Evolutionary conservation across 1,140 invertebrate species (phyloP).

Genomic region (Cotesia typhae): DNA sequence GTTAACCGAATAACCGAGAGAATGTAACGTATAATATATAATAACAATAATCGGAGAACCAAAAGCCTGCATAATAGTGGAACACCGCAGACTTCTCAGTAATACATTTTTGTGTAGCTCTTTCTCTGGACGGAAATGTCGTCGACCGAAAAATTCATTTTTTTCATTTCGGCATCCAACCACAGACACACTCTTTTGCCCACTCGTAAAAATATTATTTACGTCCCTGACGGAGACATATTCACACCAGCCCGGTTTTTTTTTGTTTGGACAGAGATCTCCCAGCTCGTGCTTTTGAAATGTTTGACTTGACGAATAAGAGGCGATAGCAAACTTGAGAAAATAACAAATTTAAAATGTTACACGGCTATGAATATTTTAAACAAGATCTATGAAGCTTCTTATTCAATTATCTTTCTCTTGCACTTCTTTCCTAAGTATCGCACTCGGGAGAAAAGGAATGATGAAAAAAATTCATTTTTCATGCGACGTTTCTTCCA

Average conservation of each 20-base stretch:
- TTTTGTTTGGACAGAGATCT: constrained; percentile 30
- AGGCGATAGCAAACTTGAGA: not conserved
- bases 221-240: constrained; percentile 19
- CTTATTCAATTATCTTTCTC: no score
- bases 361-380: no score
- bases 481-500: no score
- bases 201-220: constrained; percentile 45
- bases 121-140: constrained; percentile 32
- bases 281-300: constrained; percentile 1
- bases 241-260: constrained; percentile 17
- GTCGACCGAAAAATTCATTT: constrained; percentile 41
- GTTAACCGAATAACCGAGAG: constrained; percentile 5
- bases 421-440: no score
- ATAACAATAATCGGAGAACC: constrained; percentile 11
- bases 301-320: constrained; percentile 1
- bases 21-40: not conserved
- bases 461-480: no score
- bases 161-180: constrained; percentile 35
- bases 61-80: constrained; percentile 29
- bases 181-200: constrained; percentile 34
- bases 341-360: no score
- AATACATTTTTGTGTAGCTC: constrained; percentile 7
- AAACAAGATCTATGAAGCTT: no score
- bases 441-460: no score
- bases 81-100: constrained; percentile 42